These are phyloP conservation scores for Holacanthella duospinosa DNA, from an alignment of 2,888 invertebrate genomes.

Conservation along the genomic window DNA sequence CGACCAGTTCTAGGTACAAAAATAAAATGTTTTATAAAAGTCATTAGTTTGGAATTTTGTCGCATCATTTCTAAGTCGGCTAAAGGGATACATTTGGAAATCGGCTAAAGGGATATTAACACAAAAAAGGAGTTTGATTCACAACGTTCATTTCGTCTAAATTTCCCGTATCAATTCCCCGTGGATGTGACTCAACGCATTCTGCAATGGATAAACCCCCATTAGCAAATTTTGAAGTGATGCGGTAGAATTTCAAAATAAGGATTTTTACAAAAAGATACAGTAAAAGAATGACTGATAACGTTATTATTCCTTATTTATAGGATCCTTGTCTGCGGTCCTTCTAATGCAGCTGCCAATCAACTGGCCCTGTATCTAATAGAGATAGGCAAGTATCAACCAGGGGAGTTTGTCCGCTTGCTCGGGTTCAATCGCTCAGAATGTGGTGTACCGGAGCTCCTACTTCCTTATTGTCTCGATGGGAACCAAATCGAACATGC, in stretches of 20 bases:
- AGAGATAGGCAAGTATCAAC: constrained; percentile 9
- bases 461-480: constrained; percentile 62
- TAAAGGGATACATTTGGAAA: background rate
- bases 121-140: too few species aligned
- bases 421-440: constrained; percentile 45
- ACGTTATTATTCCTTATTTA: background rate
- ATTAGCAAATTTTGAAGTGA: too few species aligned
- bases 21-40: too few species aligned
- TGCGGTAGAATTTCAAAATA: too few species aligned
- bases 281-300: too few species aligned
- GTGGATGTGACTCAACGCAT: too few species aligned
- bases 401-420: constrained; percentile 47
- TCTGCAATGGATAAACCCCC: too few species aligned
- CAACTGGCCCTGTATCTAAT: constrained; percentile 49
- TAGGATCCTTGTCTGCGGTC: constrained; percentile 53
- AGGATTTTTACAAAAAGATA: too few species aligned
- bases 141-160: too few species aligned
- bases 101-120: too few species aligned
- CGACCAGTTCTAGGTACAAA: constrained; percentile 11
- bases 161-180: too few species aligned
- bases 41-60: too few species aligned
- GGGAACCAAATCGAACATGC: constrained; percentile 52
- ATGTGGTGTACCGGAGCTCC: constrained; percentile 53
- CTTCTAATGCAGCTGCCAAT: constrained; percentile 63
- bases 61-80: background rate